Evolutionary conservation across 2,888 invertebrate species (phyloP), one percentile per base, ranked within the genome.

Genomic region (Nesidiocoris tenuis): DNA sequence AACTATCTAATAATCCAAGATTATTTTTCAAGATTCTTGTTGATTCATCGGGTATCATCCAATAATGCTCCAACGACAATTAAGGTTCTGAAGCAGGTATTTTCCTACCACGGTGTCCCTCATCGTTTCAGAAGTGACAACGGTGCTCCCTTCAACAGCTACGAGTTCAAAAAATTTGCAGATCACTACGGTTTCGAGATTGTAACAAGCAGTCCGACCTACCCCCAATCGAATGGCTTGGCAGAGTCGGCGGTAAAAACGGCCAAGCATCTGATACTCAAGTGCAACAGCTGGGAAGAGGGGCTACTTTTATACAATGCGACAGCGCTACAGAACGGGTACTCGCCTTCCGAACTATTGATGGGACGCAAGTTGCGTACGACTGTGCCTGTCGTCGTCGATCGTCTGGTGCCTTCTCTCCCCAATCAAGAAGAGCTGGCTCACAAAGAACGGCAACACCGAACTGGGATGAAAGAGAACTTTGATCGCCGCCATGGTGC

Each of bases 201-300:
- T 17, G 59, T 75, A 0, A 77, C 68, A 17, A 77, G 77, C 56
- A 77, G 77, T 24, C 77, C 77, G 1, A 39, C 23, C 12, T 77
- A 61, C 16, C 75, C 75, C 0, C 68, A 61, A 18, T 75, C 74
- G 23, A 75, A 77, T 23, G 77, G 77, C 0, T 61, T 61, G 1
- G 77, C 68, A 5, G 77, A 77, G 23, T 74, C 77, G 16, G 77
- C 68, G 5, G 74, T 77, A 7, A 19, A 25, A 7, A 75, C 64
- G 23, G 63, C 70, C 0, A 76, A 76, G 55, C 21, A 61, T 0
- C 70, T 72, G 2, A 12, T 76, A n/a, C 1, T 1, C 1, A 75
- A 72, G 24, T 74, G 39, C 12, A 16, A 74, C 5, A 54, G 64
- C 21, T 0, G 24, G 54, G 22, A 64, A 19, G 17, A 19, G 9